Base-by-base conservation (phyloP, 2,113 vertebrate genomes). In the Vidua macroura region DNA sequence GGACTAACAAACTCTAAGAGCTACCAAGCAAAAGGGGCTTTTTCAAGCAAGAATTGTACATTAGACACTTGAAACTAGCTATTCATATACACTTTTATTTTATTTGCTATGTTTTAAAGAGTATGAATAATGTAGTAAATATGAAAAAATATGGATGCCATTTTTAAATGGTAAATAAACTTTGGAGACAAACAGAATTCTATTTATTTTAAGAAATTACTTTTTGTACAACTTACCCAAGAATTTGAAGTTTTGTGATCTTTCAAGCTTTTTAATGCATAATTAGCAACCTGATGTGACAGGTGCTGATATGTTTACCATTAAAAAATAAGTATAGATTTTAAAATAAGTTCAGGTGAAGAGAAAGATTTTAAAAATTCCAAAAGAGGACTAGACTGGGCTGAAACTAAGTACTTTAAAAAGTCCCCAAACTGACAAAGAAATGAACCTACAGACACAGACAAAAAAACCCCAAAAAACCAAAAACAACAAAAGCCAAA, bases 1-100 rank as follows among this genome's bases (percentile, higher is more conserved):
- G 58, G 41, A 95, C 86, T 91, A 93, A 91, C 35, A 93, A 92
- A 92, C 51, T 63, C 44, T 79, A 92, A 81, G 43, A 91, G 44
- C 74, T 95, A 94, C 35, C 22, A 81, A 41, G 46, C 69, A 86
- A 92, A 96, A 86, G 33, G 1, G 1, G 15, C 66, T 74, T 93
- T 90, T 68, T 7, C 37, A 90, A 90, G 44, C 6, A 49, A 39
- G 4, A 51, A 33, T 20, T 49, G 2, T 30, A 15, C 10, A 28
- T 58, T 76, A 92, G 44, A 91, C 22, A 60, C 23, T 41, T 62
- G 39, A 37, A 52, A 23, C 7, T 55, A 80, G 10, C 3, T n/a
- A 6, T n/a, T 63, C n/a, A 18, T 67, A 68, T 4, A 37, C 22
- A 44, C 6, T 55, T 79, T 35, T 2, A 30, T 62, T 48, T 24